phyloP scores from a whole-genome alignment of 2,888 invertebrate species.

The Andrena fulva region DNA sequence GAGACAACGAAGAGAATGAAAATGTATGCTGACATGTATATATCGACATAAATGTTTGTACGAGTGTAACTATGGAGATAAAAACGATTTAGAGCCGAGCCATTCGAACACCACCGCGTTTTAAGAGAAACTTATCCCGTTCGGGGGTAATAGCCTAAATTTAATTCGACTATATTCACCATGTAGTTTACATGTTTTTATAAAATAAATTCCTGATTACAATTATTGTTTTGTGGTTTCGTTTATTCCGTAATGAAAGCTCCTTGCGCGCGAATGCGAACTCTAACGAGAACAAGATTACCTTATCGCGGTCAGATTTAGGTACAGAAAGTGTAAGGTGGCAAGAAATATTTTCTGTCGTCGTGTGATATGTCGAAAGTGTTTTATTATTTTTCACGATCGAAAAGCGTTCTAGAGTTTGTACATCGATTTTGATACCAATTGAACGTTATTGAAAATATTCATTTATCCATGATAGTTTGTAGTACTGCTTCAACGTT shows the following conservation, averaged over 20 bases:
- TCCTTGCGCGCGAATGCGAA: not conserved
- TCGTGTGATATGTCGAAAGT: not conserved
- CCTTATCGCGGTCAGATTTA: not conserved
- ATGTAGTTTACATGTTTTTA: slow-evolving; percentile 83
- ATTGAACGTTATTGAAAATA: not conserved
- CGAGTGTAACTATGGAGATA: slow-evolving; percentile 74
- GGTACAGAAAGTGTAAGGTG: not conserved
- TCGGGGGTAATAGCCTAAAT: slow-evolving; percentile 75
- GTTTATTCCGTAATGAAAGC: not conserved
- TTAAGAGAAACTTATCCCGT: slow-evolving; percentile 56
- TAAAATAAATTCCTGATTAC: slow-evolving; percentile 77
- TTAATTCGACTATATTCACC: slow-evolving; percentile 77
- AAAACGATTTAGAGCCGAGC: slow-evolving; percentile 79
- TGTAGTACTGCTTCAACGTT: not conserved
- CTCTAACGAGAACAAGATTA: not conserved
- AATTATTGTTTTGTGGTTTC: slow-evolving; percentile 11
- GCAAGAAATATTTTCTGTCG: not conserved
- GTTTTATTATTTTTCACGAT: slow-evolving; percentile 11
- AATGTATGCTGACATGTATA: slow-evolving; percentile 59
- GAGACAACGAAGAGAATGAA: slow-evolving; percentile 82
- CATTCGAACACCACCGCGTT: slow-evolving; percentile 74
- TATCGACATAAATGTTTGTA: slow-evolving; percentile 73
- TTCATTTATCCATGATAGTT: not conserved
- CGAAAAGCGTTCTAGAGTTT: not conserved
- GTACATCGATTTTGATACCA: not conserved